Base-by-base conservation (phyloP, 2,888 invertebrate genomes). In the Conops quadrifasciatus region DNA sequence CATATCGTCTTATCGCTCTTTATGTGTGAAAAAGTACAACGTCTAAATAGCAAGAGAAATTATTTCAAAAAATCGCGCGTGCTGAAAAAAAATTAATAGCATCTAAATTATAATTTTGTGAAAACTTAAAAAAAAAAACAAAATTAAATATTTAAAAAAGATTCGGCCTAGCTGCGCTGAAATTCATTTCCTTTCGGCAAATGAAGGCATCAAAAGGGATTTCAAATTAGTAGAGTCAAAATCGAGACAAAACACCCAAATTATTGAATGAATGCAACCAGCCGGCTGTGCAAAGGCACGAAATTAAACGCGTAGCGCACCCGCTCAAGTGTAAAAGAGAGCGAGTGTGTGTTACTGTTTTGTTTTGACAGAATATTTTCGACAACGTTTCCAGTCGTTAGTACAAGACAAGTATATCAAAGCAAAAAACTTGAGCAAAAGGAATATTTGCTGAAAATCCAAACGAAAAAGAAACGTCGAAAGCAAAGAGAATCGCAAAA, bases 401-500 rank as follows among this genome's bases (percentile, higher is more conserved):
- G 45, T 56, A 26, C 15, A 16, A n/a, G 58, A 58, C 16, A 63
- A 24, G 5, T 26, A 63, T 47, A 47, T 45, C 5, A 24, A 15
- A 47, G 45, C 16, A 47, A 45, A 59, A 47, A 49, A 47, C 21
- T 63, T 15, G 11, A 26, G 16, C 36, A 56, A 49, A 28, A 59
- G 19, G 19, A 59, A 60, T 24, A 67, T 36, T 71, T 69, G 66
- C 64, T 58, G 19, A 67, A 60, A 60, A 71, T 53, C 68, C 30
- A 36, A 51, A 63, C 15, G 45, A 56, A 65, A 71, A 21, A 62
- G 51, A 72, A 72, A 71, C 43, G 71, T 71, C 72, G 67, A 67
- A 47, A 21, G 53, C 71, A 73, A 71, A 71, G 71, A 68, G 53
- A 72, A 26, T 67, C 67, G 64, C 53, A 62, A 70, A 70, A 58